A percentile compares a stretch with the other conserved stretches of the same genome.
These are phyloP conservation scores for Hozukius guyotensis DNA, from an alignment of 2,797 vertebrate genomes.

Conservation along the genomic window DNA sequence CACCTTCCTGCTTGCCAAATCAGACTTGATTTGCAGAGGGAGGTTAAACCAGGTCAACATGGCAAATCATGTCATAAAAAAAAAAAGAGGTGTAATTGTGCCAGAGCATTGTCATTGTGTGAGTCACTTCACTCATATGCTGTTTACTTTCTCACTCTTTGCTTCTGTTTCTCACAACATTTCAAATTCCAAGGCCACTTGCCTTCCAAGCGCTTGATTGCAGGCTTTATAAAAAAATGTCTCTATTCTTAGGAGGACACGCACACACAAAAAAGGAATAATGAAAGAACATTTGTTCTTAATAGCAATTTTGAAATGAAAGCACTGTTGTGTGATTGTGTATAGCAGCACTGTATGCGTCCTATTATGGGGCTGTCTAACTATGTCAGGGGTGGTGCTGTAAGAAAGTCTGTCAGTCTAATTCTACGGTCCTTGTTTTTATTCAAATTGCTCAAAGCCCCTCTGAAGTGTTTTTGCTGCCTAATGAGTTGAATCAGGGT, in stretches of 20 bases:
- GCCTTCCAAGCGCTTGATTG: constrained; percentile 47
- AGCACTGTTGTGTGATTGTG: constrained; percentile 40
- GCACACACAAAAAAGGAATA: constrained; percentile 2
- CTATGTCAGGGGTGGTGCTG: constrained; percentile 35
- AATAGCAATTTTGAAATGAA: constrained; percentile 46
- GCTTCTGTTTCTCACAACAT: constrained; percentile 31
- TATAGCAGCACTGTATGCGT: constrained; percentile 9
- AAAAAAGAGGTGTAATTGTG: constrained; percentile 12
- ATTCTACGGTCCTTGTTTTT: constrained; percentile 37
- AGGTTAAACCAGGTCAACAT: neutral
- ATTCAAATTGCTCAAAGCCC: constrained; percentile 39
- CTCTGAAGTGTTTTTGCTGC: constrained; percentile 14
- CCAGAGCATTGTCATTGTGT: constrained; percentile 12
- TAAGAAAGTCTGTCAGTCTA: constrained; percentile 42
- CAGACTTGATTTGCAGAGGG: neutral
- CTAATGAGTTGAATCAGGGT: constrained; percentile 46
- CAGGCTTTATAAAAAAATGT: constrained; percentile 49
- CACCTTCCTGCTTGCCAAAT: neutral
- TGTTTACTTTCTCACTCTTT: constrained; percentile 30
- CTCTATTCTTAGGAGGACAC: constrained; percentile 48
- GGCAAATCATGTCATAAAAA: neutral
- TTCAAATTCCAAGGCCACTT: constrained; percentile 51
- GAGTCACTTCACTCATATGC: constrained; percentile 21
- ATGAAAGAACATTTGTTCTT: constrained; percentile 66
- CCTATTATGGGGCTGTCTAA: constrained; percentile 59